Base-by-base conservation (phyloP, 1,140 invertebrate species). In the Drosophila subobscura region DNA sequence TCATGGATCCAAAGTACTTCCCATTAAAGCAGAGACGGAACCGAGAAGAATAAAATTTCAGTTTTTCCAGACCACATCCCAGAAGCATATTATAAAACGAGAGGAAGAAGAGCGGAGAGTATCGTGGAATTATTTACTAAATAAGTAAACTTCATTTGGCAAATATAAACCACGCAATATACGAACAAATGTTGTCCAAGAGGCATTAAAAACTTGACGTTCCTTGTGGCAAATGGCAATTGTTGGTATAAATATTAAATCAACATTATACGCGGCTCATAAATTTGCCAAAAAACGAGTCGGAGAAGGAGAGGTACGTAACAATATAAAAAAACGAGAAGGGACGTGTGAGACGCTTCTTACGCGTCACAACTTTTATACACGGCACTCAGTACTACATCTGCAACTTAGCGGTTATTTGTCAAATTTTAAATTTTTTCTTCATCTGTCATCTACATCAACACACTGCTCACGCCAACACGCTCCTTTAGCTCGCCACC, bases 241-340 rank as follows among this genome's bases (percentile, higher is more conserved):
- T 73, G 72, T 64, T 56, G 77, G 63, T 63, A 86, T 85, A 86
- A 85, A 85, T 85, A 86, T 85, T 86, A 86, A 85, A 85, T 77
- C 60, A 80, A 80, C 77, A 77, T 86, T 85, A 81, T 74, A 65
- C 61, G 57, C 77, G 77, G 72, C 46, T 46, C 77, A 81, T 85
- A 85, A 85, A 86, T 86, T 86, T 70, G 7, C 16, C 63, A 40
- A 59, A 57, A 12, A 3, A 10, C 3, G 10, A 37, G 16, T 20
- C 16, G 16, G 16, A 20, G 16, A 4, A 4, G 33, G 33, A 37
- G 33, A 0, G 29, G 6, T 5, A 27, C 27, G 45, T 74, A 73
- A 64, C 61, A 72, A 64, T 22, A 42, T 8, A 40, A 33, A 37
- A 37, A 66, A 71, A 61, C 16, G n/a, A n/a, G n/a, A n/a, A n/a